Conservation (phyloP, 2,888 invertebrate species). For the Hemistola chrysoprasaria region DNA sequence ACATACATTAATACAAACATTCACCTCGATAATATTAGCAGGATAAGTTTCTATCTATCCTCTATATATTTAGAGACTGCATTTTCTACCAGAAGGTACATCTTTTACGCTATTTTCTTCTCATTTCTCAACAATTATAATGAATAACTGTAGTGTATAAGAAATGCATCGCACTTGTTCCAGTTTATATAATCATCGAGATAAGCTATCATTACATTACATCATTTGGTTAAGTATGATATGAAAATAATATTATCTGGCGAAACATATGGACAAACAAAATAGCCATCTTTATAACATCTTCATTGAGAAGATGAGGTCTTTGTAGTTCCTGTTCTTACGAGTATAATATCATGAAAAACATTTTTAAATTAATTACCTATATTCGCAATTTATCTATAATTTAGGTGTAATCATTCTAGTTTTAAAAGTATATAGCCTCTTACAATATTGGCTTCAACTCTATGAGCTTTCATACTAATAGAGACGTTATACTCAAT, state of each 20-base stretch:
- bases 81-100: too few relatives aligned
- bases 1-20: too few relatives aligned
- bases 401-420: constrained; percentile 36
- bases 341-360: too few relatives aligned
- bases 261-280: constrained; percentile 20
- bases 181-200: constrained; percentile 3
- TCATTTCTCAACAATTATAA: constrained; percentile 14
- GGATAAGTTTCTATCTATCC: too few relatives aligned
- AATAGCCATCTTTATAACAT: constrained; percentile 15
- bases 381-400: constrained; percentile 50
- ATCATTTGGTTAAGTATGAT: constrained; percentile 11
- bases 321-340: too few relatives aligned
- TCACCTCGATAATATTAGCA: too few relatives aligned
- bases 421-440: too few relatives aligned
- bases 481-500: too few relatives aligned
- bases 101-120: too few relatives aligned
- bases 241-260: constrained; percentile 16
- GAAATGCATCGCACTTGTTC: constrained; percentile 12
- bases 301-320: constrained; percentile 12
- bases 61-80: too few relatives aligned
- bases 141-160: constrained; percentile 6
- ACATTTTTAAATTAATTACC: constrained; percentile 38
- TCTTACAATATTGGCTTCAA: too few relatives aligned
- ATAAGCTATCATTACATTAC: constrained; percentile 23
- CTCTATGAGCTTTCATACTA: too few relatives aligned